phyloP scores from a whole-genome alignment of 2,888 invertebrate genomes.

The Mamestra brassicae region DNA sequence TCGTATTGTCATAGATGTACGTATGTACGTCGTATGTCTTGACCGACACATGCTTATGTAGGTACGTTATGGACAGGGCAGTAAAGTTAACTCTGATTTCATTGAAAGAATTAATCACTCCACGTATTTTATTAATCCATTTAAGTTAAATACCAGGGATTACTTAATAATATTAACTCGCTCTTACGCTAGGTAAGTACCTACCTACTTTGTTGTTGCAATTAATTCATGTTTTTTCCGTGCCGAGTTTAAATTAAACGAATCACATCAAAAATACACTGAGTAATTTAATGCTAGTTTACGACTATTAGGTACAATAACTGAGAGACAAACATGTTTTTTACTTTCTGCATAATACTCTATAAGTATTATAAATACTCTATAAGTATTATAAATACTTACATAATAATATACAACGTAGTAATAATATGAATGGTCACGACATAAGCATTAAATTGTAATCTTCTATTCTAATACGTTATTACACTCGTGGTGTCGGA shows the following conservation, averaged over 20 bases:
- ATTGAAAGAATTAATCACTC: no score
- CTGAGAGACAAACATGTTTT: background rate
- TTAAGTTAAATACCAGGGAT: no score
- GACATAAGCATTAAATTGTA: constrained; percentile 21
- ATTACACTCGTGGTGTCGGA: constrained; percentile 14
- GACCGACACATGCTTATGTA: no score
- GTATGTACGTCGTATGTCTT: background rate
- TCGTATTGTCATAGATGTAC: no score
- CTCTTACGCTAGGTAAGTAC: background rate
- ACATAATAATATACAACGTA: background rate
- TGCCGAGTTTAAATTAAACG: constrained; percentile 33
- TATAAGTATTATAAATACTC: background rate
- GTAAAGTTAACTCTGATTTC: no score
- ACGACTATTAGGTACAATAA: background rate
- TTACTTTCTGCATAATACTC: background rate
- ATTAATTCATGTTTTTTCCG: constrained; percentile 42
- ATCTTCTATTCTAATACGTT: constrained; percentile 28
- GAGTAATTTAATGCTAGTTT: constrained; percentile 24
- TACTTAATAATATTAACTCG: background rate
- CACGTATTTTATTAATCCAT: no score
- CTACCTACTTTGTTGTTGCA: background rate
- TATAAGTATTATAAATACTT: background rate
- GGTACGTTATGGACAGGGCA: no score
- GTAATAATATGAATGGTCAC: constrained; percentile 21
- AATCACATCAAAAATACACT: constrained; percentile 21